These are phyloP conservation scores for Pseudotriccus pelzelni DNA, from an alignment of 2,797 vertebrate genomes.

Conservation along the genomic window DNA sequence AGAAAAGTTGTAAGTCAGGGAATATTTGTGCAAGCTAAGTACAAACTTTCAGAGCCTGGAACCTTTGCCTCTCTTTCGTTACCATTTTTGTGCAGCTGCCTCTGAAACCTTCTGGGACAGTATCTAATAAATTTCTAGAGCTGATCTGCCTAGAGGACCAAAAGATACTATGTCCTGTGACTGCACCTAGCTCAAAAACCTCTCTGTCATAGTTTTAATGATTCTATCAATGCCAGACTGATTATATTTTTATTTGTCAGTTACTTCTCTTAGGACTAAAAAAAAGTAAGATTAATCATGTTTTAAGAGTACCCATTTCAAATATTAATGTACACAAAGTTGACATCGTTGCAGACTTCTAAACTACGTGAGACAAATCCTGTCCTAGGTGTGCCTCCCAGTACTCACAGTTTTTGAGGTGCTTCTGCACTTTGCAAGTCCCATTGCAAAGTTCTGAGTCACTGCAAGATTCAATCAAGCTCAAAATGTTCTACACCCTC, in stretches of 20 bases:
- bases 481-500: background rate
- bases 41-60: background rate
- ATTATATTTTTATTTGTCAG: background rate
- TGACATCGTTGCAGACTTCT: background rate
- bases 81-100: background rate
- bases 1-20: background rate
- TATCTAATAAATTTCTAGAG: background rate
- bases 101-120: background rate
- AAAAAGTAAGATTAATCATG: background rate
- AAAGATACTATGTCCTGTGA: background rate
- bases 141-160: background rate
- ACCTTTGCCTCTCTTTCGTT: background rate
- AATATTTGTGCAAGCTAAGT: background rate
- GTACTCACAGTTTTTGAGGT: background rate
- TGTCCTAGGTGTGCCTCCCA: background rate
- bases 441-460: background rate
- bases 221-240: background rate
- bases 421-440: background rate
- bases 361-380: background rate
- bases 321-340: background rate
- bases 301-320: background rate
- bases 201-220: background rate
- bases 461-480: background rate
- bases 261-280: background rate
- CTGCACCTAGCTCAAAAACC: background rate